These are phyloP conservation scores for Lathronympha strigana DNA, from an alignment of 2,888 invertebrate species.

Conservation along the genomic window DNA sequence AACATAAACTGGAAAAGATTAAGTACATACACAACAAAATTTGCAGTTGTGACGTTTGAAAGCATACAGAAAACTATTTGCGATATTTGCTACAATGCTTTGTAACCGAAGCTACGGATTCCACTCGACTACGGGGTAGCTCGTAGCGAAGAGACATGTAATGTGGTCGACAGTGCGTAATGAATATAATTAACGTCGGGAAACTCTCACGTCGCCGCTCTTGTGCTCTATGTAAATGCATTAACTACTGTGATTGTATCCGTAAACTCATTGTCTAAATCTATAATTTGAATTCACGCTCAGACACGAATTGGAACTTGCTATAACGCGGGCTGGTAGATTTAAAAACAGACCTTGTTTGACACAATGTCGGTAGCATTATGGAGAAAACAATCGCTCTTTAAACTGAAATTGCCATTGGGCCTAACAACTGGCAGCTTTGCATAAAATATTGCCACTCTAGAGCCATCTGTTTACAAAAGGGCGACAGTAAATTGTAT, in stretches of 20 bases:
- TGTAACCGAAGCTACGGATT: background rate
- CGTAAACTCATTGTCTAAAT: background rate
- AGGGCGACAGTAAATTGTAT: conserved; percentile 35
- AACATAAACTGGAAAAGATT: too few relatives aligned
- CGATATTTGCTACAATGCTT: background rate
- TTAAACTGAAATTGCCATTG: conserved; percentile 15
- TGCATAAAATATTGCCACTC: conserved; percentile 41
- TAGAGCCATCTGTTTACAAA: conserved; percentile 32
- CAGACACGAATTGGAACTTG: background rate
- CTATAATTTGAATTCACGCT: background rate
- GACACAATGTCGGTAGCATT: conserved; percentile 30
- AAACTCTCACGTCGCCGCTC: background rate
- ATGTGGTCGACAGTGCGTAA: background rate
- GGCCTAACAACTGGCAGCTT: conserved; percentile 26
- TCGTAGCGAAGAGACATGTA: background rate
- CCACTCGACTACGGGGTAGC: background rate
- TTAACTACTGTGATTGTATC: background rate
- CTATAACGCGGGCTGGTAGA: conserved; percentile 6
- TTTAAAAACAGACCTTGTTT: conserved; percentile 12
- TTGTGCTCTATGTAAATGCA: conserved; percentile 3
- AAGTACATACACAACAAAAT: too few relatives aligned
- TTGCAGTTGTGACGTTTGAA: too few relatives aligned
- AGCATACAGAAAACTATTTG: too few relatives aligned
- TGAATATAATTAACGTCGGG: background rate
- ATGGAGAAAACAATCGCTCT: conserved; percentile 33